Percentiles rank a stretch among this genome's conserved stretches.
Conservation (phyloP, 2,888 invertebrate genomes). For the Monopis laevigella region DNA sequence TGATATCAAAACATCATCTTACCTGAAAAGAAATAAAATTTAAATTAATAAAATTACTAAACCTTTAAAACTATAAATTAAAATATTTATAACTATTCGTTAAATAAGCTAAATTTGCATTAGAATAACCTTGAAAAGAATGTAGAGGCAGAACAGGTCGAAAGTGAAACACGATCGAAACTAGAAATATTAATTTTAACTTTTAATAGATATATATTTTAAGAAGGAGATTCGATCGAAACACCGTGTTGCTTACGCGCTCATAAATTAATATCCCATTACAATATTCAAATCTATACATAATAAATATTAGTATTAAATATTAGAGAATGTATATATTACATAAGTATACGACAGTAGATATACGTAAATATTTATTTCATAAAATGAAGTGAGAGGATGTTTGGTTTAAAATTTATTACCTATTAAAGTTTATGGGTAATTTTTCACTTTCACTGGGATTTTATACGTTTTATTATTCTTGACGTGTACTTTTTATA, state of each 20-base stretch:
- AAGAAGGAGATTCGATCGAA: no score
- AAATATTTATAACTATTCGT: no score
- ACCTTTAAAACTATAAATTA: no score
- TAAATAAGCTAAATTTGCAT: no score
- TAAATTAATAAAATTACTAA: no score
- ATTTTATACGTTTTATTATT: no score
- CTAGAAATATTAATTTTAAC: slow-evolving; percentile 8
- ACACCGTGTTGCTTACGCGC: no score
- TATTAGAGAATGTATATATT: not conserved
- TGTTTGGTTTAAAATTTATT: slow-evolving; percentile 4
- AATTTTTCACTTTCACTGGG: slow-evolving; percentile 1
- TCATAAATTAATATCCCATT: not conserved
- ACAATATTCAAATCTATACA: no score
- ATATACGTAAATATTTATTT: not conserved
- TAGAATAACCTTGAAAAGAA: slow-evolving; percentile 10
- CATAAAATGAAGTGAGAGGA: not conserved
- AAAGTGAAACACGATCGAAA: slow-evolving; percentile 7
- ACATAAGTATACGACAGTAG: not conserved
- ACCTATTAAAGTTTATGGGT: not conserved
- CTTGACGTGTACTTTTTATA: no score
- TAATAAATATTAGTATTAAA: not conserved
- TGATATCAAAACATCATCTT: no score
- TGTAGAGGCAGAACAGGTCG: not conserved
- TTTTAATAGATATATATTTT: slow-evolving; percentile 1
- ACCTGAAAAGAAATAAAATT: no score